Evolutionary conservation across 2,797 vertebrate genomes (phyloP), one percentile per base, ranked within the genome.

Genomic region (Scleropages formosus): DNA sequence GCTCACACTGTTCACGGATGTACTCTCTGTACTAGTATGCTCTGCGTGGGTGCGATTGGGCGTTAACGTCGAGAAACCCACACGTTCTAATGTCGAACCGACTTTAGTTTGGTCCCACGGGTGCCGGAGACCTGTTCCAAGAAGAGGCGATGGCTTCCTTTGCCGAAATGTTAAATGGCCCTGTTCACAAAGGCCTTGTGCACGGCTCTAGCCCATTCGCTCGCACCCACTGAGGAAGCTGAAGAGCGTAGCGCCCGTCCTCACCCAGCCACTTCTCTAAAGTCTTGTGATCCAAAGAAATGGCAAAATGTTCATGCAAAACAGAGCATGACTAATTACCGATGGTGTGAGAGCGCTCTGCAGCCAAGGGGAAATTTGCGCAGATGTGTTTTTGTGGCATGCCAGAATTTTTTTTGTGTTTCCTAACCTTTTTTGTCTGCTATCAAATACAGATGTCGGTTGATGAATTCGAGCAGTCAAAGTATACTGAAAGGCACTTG

Each of bases 331-430:
- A 74, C 26, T 31, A 58, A 66, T 56, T 56, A n/a, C 56, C 66
- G 26, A 58, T 47, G 20, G 59, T 58, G n/a, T 67, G 53, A 49
- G 20, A 4, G 65, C 26, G 67, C 60, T 68, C 39, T 47, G 65
- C 44, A 31, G 27, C 39, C 15, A 26, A 60, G 44, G 13, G 31
- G 4, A 47, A 15, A 47, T 68, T 22, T 59, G 26, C 27, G 18
- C 51, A 56, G 62, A 66, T 65, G 49, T 58, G n/a, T 75, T 66
- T 66, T 58, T 12, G 22, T 31, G 8, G 26, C 4, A 46, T 20
- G 51, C 16, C 44, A n/a, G 53, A 27, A 18, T 27, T 31, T 64
- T 39, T 39, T 39, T 39, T 2, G 6, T 39, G 39, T 39, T 31
- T 6, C 31, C 31, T 39, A 31, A 39, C 6, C 2, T 2, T 39